phyloP scores from a whole-genome alignment of 1,140 invertebrate species.

The Cataglyphis hispanica region DNA sequence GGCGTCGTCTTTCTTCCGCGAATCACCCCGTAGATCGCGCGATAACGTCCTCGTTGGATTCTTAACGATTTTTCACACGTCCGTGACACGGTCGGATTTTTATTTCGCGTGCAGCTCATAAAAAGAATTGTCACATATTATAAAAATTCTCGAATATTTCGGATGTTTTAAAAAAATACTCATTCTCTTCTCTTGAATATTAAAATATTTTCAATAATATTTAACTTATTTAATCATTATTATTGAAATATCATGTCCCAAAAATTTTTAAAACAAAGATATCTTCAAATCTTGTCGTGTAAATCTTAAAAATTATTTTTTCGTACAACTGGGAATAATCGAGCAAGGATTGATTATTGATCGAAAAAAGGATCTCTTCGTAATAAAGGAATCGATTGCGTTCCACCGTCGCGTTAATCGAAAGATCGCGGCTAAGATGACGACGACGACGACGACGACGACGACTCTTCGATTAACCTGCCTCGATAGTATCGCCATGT shows the following conservation, averaged over 20 bases:
- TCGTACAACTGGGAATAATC: not conserved
- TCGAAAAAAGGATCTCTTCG: not conserved
- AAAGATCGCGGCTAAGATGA: conserved; percentile 25
- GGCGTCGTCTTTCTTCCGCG: conserved; percentile 17
- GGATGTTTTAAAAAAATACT: not conserved
- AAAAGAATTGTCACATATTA: not conserved
- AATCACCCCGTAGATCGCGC: conserved; percentile 52
- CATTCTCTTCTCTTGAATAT: not conserved
- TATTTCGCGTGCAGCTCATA: not conserved
- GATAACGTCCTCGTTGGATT: conserved; percentile 52
- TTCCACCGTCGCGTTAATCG: conserved; percentile 26
- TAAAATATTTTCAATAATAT: not conserved
- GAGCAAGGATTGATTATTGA: not conserved
- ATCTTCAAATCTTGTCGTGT: not conserved
- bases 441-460: conserved; percentile 3
- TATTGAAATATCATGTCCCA: not conserved
- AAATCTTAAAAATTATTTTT: too few species aligned
- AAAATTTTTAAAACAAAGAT: not conserved
- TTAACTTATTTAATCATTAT: not conserved
- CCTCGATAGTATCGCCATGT: conserved; percentile 48
- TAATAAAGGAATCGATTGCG: conserved; percentile 12
- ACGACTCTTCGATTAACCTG: conserved; percentile 47
- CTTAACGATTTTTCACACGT: conserved; percentile 62
- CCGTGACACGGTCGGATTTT: conserved; percentile 15
- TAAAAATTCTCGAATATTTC: not conserved